phyloP scores from a whole-genome alignment of 1,140 invertebrate genomes.

The Drosophila miranda region DNA sequence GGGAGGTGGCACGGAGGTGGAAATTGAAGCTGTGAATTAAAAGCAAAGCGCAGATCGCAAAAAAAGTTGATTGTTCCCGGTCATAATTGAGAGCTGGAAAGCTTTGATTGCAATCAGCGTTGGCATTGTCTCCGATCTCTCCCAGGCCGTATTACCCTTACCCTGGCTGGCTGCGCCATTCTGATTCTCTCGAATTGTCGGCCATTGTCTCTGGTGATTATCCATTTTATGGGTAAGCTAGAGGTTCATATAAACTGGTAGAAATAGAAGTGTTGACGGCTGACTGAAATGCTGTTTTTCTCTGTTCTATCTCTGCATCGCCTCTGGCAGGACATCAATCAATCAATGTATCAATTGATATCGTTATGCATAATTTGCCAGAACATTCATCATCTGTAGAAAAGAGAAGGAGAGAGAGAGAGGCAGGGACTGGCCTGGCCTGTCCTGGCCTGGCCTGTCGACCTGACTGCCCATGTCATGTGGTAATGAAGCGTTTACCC shows the following conservation, averaged over 20 bases:
- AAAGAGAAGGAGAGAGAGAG: too few species aligned
- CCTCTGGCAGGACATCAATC: constrained; percentile 20
- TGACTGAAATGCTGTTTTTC: too few species aligned
- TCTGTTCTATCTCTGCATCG: too few species aligned
- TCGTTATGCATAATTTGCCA: constrained; percentile 41
- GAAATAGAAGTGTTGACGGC: too few species aligned
- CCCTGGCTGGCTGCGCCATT: too few species aligned
- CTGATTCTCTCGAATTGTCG: constrained; percentile 4
- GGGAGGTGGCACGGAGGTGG: too few species aligned
- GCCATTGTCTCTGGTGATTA: constrained; percentile 31
- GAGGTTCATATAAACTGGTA: too few species aligned
- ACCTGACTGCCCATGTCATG: constrained; percentile 18
- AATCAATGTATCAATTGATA: constrained; percentile 42
- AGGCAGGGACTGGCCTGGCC: not conserved
- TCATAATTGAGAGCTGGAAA: constrained; percentile 30
- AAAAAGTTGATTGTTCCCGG: constrained; percentile 16
- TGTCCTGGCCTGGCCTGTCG: not conserved
- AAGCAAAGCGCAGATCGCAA: constrained; percentile 25
- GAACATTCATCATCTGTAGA: constrained; percentile 40
- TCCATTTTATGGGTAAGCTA: not conserved
- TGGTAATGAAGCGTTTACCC: constrained; percentile 42
- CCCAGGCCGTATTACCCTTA: not conserved
- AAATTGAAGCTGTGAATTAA: too few species aligned
- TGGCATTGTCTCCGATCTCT: constrained; percentile 14
- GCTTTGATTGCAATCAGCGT: constrained; percentile 36